Evolutionary conservation across 2,113 vertebrate species (phyloP), one percentile per base, ranked within the genome.

Genomic region (Verasper variegatus): DNA sequence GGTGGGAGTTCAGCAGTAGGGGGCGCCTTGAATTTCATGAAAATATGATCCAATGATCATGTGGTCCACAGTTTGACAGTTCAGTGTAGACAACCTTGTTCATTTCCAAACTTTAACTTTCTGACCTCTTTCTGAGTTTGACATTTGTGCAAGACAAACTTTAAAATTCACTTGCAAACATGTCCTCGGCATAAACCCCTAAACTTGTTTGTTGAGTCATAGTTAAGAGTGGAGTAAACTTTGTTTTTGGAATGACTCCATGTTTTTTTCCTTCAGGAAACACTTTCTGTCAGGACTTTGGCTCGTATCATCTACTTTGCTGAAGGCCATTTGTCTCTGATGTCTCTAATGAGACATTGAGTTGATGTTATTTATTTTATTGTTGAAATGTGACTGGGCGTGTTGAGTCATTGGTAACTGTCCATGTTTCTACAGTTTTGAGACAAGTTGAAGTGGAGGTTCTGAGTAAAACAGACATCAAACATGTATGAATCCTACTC

Each of bases 251-350:
- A 63, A 5, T 2, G 26, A n/a, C 58, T 68, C 57, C 47, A 68
- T 10, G 2, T 15, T 14, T 37, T 37, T 65, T 72, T 61, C 49
- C 49, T 64, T 21, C 1, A 45, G 31, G 70, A 24, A 52, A 75
- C 6, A 31, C 4, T 62, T 74, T 66, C 27, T 68, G 61, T 58
- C 71, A 63, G 23, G 37, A 70, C 58, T 49, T 55, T 73, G 74
- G 45, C 63, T 68, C 17, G 18, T 4, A 26, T 15, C 11, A 12
- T 18, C 8, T 45, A 18, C 45, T 71, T 11, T 59, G 54, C 40
- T 42, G 12, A 42, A 42, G 40, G 40, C 10, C 13, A 42, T 12
- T 42, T 12, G 11, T 42, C 40, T 40, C 11, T 40, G 40, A 40
- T 40, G 40, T 40, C 11, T 42, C 40, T 42, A 42, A 52, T 68